A percentile compares a stretch with the other conserved stretches of the same genome.
phyloP scores from a whole-genome alignment of 2,888 invertebrate genomes.

The Scotopteryx bipunctaria region DNA sequence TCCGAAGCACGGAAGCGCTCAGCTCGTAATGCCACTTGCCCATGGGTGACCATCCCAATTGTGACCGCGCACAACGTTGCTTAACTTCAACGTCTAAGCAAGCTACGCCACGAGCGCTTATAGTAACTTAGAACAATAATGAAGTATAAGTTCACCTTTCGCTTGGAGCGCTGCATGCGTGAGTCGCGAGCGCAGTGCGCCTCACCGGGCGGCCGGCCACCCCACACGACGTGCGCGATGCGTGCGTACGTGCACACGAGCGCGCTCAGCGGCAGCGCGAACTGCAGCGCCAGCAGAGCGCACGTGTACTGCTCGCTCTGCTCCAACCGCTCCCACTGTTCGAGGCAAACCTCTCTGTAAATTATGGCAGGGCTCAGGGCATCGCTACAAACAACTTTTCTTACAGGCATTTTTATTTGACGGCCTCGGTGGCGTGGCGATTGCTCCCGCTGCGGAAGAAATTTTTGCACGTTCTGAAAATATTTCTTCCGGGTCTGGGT shows the following conservation, averaged over 20 bases:
- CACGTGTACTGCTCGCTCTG: constrained; percentile 90
- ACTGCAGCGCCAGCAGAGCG: constrained; percentile 91
- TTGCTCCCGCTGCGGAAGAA: no score
- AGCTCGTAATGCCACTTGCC: no score
- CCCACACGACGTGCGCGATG: constrained; percentile 94
- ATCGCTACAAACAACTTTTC: background rate
- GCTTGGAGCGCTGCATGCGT: constrained; percentile 92
- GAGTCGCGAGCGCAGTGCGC: constrained; percentile 92
- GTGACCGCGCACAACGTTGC: no score
- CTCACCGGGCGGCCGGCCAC: constrained; percentile 92
- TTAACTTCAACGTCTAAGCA: background rate
- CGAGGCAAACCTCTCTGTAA: constrained; percentile 87
- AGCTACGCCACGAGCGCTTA: no score
- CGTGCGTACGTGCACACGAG: constrained; percentile 93
- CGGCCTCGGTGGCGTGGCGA: no score
- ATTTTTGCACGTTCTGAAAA: no score
- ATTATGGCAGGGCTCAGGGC: constrained; percentile 31
- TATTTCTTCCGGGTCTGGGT: no score
- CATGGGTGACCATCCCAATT: no score
- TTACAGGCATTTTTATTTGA: no score
- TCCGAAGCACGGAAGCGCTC: no score
- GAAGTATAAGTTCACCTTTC: constrained; percentile 86
- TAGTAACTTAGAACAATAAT: background rate
- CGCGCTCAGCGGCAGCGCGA: constrained; percentile 90
- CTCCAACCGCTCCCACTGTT: constrained; percentile 86